Base-by-base conservation (phyloP, 2,888 invertebrate species). In the Galeopsomyia nigrocyanea region DNA sequence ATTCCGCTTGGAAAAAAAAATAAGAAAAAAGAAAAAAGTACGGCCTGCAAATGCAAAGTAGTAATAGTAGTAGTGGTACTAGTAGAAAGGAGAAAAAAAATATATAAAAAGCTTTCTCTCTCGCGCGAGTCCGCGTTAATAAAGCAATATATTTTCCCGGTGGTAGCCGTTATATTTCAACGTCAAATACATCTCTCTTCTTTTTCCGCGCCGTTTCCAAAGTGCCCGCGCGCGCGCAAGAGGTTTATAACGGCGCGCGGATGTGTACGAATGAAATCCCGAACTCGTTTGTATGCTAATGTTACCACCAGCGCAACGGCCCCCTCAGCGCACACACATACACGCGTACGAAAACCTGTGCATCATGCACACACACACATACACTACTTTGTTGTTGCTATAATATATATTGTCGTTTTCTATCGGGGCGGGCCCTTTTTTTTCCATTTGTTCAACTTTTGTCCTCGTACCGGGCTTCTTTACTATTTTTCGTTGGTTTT, bases 211-310 rank as follows among this genome's bases (percentile, higher is more conserved):
- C 53, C 57, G 63, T 50, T 17, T 19, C 53, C 51, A 13, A 47
- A 21, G 55, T 50, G 55, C 21, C 22, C 67, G 26, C 51, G 55
- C 47, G 55, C 21, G 46, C 67, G 26, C 51, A 71, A 73, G 76
- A 70, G 76, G 79, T 77, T 77, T 58, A 13, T 19, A 58, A 39
- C 58, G 16, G n/a, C 19, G 10, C 31, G 77, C 3, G 31, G 10
- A 64, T 58, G 77, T 58, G 79, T 78, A 73, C 78, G 80, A 81
- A 81, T 79, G 78, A 82, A 81, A 82, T 80, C 79, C 79, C 78
- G 77, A 79, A 78, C 82, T 82, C 82, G 82, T 83, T 82, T 83
- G 80, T 78, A 83, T 83, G 82, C 79, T 81, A 82, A 83, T 83
- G 77, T 76, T 51, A 21, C 19, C 16, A 31, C 13, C 9, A 46